phyloP scores from a whole-genome alignment of 2,888 invertebrate genomes.

The Epistrophe eligans region DNA sequence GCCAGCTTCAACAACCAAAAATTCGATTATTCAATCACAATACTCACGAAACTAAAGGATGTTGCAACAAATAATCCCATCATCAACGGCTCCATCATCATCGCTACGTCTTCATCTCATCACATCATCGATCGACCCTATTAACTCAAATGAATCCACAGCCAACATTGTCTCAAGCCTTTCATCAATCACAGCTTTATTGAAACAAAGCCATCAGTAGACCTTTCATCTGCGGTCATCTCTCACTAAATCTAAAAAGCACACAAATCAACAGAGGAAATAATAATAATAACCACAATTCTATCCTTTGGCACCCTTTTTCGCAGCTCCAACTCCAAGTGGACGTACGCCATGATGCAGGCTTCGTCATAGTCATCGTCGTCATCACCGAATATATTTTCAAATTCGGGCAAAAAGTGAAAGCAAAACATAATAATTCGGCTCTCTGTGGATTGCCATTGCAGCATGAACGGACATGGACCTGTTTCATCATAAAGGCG shows the following conservation, averaged over 20 bases:
- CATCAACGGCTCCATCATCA: conserved; percentile 48
- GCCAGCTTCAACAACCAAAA: neutral
- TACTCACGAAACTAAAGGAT: conserved; percentile 58
- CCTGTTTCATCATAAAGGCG: conserved; percentile 60
- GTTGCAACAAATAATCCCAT: conserved; percentile 67
- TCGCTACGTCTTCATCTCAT: conserved; percentile 48
- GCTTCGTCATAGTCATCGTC: neutral
- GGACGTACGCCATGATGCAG: neutral
- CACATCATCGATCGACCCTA: conserved; percentile 66
- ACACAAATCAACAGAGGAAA: conserved; percentile 59
- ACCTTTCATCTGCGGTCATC: conserved; percentile 72
- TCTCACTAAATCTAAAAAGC: conserved; percentile 49
- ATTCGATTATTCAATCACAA: conserved; percentile 70
- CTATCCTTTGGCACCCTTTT: conserved; percentile 67
- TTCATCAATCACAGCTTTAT: conserved; percentile 49
- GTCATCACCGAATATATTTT: conserved; percentile 20
- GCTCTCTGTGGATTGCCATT: conserved; percentile 27
- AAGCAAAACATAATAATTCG: conserved; percentile 65
- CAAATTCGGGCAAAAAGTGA: conserved; percentile 55
- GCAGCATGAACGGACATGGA: conserved; percentile 40
- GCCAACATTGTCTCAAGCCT: conserved; percentile 60
- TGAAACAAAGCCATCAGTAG: conserved; percentile 67
- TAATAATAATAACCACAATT: conserved; percentile 37
- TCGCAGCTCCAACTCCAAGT: neutral
- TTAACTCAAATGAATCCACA: conserved; percentile 69